Evolutionary conservation across 2,888 invertebrate genomes (phyloP).

Genomic region (Ornithoptera priamus): DNA sequence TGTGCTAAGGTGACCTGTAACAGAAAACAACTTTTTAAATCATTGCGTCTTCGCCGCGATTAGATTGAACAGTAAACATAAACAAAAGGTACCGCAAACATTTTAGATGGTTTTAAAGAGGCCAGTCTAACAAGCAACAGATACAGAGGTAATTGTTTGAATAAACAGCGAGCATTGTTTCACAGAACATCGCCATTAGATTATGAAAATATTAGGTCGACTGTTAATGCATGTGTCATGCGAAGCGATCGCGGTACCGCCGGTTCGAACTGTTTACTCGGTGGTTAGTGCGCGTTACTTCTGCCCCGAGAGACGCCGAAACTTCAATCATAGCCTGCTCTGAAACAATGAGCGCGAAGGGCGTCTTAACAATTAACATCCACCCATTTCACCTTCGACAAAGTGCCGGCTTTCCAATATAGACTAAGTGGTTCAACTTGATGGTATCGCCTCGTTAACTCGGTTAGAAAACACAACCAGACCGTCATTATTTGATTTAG

Average conservation of each 20-base stretch:
- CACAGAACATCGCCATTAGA: constrained; percentile 80
- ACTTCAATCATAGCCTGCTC: constrained; percentile 78
- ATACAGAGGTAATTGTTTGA: constrained; percentile 73
- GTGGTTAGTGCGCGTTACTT: constrained; percentile 72
- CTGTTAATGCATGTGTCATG: constrained; percentile 80
- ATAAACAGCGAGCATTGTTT: constrained; percentile 75
- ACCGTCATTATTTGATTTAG: constrained; percentile 37
- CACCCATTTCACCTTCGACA: constrained; percentile 70
- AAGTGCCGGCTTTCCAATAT: constrained; percentile 57
- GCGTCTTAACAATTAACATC: constrained; percentile 76
- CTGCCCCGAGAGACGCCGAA: constrained; percentile 62
- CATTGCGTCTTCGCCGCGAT: constrained; percentile 39
- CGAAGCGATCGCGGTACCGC: constrained; percentile 61
- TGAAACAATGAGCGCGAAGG: constrained; percentile 79
- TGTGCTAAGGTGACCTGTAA: constrained; percentile 89
- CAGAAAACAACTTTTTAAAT: constrained; percentile 48
- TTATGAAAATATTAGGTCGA: constrained; percentile 79
- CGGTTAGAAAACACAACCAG: constrained; percentile 53
- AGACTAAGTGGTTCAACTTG: constrained; percentile 66
- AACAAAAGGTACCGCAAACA: constrained; percentile 64
- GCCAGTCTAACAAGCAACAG: constrained; percentile 76
- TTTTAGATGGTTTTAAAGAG: constrained; percentile 76
- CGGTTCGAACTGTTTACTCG: constrained; percentile 62
- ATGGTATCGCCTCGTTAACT: constrained; percentile 52
- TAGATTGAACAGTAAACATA: constrained; percentile 42